Evolutionary conservation across 2,888 invertebrate species (phyloP).

Genomic region (Anarsia innoxiella): DNA sequence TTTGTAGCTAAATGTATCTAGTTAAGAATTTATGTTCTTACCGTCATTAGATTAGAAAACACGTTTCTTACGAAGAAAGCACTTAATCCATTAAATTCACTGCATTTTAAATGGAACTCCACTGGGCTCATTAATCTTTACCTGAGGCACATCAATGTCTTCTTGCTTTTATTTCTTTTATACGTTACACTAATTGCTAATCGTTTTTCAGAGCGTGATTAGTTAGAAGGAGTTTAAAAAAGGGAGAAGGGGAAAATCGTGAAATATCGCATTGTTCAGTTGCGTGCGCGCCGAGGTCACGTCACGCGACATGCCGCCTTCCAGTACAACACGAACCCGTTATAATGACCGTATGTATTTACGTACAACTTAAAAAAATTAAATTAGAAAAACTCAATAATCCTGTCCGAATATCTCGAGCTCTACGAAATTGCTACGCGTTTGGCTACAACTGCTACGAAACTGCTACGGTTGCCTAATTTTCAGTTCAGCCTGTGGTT

Average conservation of each 20-base stretch:
- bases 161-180: slow-evolving; percentile 3
- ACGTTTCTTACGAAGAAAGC: neutral
- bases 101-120: slow-evolving; percentile 5
- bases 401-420: no score
- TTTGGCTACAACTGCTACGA: slow-evolving; percentile 4
- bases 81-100: neutral
- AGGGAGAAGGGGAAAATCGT: slow-evolving; percentile 9
- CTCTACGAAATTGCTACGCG: slow-evolving; percentile 11
- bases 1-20: no score
- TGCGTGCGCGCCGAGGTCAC: slow-evolving; percentile 39
- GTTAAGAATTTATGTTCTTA: no score
- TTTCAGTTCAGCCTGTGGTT: no score
- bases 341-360: slow-evolving; percentile 1
- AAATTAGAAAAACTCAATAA: no score
- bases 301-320: slow-evolving; percentile 38
- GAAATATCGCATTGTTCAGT: slow-evolving; percentile 40
- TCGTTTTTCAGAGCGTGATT: slow-evolving; percentile 22
- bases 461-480: slow-evolving; percentile 3
- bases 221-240: neutral
- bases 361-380: no score
- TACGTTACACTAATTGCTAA: slow-evolving; percentile 10
- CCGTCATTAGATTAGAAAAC: neutral
- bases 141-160: neutral
- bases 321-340: slow-evolving; percentile 19
- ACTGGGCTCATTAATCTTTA: slow-evolving; percentile 4